A percentile compares a stretch with the other conserved stretches of the same genome.
Evolutionary conservation across 2,888 invertebrate genomes (phyloP).

Genomic region (Harpalus rufipes): DNA sequence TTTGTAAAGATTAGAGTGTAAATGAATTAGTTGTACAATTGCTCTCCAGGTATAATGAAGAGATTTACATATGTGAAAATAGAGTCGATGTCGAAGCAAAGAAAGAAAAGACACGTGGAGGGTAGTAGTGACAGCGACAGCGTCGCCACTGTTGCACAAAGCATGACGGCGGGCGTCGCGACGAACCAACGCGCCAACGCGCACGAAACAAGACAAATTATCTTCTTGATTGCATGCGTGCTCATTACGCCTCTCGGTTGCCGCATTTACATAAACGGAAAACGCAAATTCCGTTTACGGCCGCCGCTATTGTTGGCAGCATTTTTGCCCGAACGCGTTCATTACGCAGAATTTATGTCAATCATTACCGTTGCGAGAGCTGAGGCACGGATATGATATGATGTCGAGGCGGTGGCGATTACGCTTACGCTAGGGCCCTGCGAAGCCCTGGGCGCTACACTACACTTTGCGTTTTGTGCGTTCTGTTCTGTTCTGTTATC

Average conservation of each 20-base stretch:
- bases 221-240: constrained; percentile 71
- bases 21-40: too few species aligned
- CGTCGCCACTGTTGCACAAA: constrained; percentile 21
- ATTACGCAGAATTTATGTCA: constrained; percentile 77
- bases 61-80: too few species aligned
- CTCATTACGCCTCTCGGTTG: constrained; percentile 69
- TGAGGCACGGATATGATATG: constrained; percentile 76
- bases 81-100: too few species aligned
- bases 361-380: constrained; percentile 77
- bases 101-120: too few species aligned
- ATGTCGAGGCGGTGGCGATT: constrained; percentile 68
- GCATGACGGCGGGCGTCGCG: constrained; percentile 11
- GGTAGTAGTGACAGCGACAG: constrained; percentile 8
- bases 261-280: constrained; percentile 70
- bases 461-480: constrained; percentile 71
- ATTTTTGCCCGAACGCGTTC: constrained; percentile 71
- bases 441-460: constrained; percentile 68
- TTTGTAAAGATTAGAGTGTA: too few species aligned
- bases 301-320: constrained; percentile 67
- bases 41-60: too few species aligned
- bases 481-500: constrained; percentile 75
- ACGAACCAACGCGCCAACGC: constrained; percentile 50
- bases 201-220: constrained; percentile 72
- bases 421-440: neutral
- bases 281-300: constrained; percentile 71